Evolutionary conservation across 2,888 invertebrate species (phyloP), one percentile per base, ranked within the genome.

Genomic region (Sphinx pinastri): DNA sequence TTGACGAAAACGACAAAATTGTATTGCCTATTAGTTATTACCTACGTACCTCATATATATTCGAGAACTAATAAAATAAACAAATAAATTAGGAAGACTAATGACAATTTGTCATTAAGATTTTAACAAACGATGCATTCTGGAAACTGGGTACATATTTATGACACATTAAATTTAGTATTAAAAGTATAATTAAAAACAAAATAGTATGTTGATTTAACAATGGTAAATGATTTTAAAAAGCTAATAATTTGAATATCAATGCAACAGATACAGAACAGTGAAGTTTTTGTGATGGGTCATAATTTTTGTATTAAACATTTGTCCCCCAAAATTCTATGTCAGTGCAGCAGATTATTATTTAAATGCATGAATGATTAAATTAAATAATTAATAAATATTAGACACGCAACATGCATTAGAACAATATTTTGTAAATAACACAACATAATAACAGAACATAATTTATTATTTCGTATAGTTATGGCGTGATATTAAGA

Each of bases 381-480:
- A 51, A 14, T 14, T 14, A 19, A 66, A 38, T 49, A 31, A 2
- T 66, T 49, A 19, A 25, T 47, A 25, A 54, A 38, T 47, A 45
- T 67, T 71, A 69, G 81, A 88, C 88, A 88, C 90, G 86, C 89
- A 88, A 87, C 88, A 90, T 89, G 89, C 89, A 84, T 87, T 84
- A 84, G 77, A 83, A 84, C 78, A 80, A 79, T 83, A 77, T 86
- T 87, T 88, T 84, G 83, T 86, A 77, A 79, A 83, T 84, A 88
- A 83, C 81, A 83, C 76, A 86, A 83, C 77, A 75, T 77, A 78
- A 68, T 68, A 73, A 74, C 73, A 74, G 71, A 84, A 81, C 74
- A 74, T 73, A 80, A 78, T 75, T 73, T 73, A 78, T 72, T 73
- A 74, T 72, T 57, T 68, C 25, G 68, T 71, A 71, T 70, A 71